Conservation (phyloP, 2,113 vertebrate genomes). For the Phalacrocorax carbo region DNA sequence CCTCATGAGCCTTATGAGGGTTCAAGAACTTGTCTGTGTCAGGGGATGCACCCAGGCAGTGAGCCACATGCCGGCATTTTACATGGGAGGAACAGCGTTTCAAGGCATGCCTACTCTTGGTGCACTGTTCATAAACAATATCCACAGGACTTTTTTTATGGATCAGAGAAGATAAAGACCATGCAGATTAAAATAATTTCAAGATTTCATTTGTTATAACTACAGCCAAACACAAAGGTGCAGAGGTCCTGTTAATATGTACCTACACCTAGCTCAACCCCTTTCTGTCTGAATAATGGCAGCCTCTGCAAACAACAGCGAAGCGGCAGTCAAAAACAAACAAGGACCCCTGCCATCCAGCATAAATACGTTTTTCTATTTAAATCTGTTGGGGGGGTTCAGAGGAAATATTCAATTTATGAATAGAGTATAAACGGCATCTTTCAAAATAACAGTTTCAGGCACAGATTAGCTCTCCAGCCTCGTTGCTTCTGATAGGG, state of each 20-base stretch:
- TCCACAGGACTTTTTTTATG: background rate
- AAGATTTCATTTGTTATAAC: background rate
- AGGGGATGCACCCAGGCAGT: background rate
- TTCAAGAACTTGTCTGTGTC: background rate
- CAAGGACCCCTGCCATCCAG: background rate
- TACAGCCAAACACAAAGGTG: background rate
- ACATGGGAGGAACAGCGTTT: background rate
- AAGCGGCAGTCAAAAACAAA: background rate
- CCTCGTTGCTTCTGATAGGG: background rate
- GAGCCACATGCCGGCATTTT: background rate
- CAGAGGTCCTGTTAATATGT: background rate
- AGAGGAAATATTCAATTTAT: background rate
- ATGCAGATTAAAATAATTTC: background rate
- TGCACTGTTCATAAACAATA: background rate
- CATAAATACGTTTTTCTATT: background rate
- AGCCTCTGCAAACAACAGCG: background rate
- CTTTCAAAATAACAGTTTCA: constrained; percentile 4
- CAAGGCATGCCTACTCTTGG: background rate
- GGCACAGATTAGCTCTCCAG: constrained; percentile 21
- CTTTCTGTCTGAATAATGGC: background rate
- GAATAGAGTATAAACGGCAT: background rate
- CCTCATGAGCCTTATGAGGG: background rate
- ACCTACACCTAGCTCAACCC: background rate
- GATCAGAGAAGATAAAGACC: background rate
- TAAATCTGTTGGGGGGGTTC: background rate